A percentile compares a stretch with the other conserved stretches of the same genome.
These are phyloP conservation scores for Onychostoma macrolepis DNA, from an alignment of 2,113 vertebrate genomes.

Conservation along the genomic window DNA sequence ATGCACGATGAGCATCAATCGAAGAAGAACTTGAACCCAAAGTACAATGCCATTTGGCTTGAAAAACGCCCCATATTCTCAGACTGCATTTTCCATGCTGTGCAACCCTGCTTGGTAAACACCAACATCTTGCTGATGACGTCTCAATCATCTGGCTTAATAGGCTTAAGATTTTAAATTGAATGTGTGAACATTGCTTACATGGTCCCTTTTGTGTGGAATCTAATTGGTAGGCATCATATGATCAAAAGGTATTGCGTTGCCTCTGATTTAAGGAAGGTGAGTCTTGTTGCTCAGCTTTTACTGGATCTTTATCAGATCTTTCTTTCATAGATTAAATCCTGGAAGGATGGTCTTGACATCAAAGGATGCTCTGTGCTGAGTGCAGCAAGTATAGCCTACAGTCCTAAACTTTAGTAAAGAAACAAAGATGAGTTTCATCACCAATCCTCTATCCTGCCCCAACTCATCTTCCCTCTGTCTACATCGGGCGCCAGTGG, in stretches of 20 bases:
- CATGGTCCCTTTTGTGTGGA: neutral
- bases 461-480: slow-evolving; percentile 58
- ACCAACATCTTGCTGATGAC: neutral
- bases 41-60: slow-evolving; percentile 9
- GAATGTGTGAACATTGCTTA: neutral
- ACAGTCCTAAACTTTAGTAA: slow-evolving; percentile 31
- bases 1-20: slow-evolving; percentile 16
- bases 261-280: slow-evolving; percentile 15
- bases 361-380: slow-evolving; percentile 38
- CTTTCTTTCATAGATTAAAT: slow-evolving; percentile 9
- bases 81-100: neutral
- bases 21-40: neutral
- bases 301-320: slow-evolving; percentile 30
- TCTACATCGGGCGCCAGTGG: slow-evolving; percentile 68
- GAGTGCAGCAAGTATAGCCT: slow-evolving; percentile 18
- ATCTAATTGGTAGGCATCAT: neutral
- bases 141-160: neutral
- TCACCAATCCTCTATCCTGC: slow-evolving; percentile 34
- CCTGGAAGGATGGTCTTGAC: slow-evolving; percentile 28
- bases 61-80: neutral
- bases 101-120: neutral
- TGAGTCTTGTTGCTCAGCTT: neutral
- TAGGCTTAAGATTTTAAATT: neutral
- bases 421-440: slow-evolving; percentile 34
- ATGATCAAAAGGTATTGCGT: slow-evolving; percentile 11